Percentiles rank a stretch among this genome's conserved stretches.
These are phyloP conservation scores for Leptinotarsa defecta DNA, from an alignment of 1,140 invertebrate species.

Conservation along the genomic window DNA sequence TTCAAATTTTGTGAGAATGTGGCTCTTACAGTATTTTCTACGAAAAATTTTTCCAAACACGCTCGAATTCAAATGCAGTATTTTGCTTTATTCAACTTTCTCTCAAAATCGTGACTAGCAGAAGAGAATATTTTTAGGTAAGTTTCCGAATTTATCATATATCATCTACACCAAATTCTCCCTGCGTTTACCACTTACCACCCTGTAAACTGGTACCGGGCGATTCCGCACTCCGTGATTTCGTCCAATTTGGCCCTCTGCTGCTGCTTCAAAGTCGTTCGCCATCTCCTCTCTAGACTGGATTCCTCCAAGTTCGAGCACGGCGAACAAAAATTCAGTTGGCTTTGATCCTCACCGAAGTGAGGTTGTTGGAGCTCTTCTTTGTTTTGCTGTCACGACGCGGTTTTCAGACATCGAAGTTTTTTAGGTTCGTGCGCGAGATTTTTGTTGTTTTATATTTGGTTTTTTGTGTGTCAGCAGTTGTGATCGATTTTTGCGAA, in stretches of 20 bases:
- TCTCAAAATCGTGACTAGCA: no score
- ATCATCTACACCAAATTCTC: no score
- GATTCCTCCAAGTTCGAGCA: not conserved
- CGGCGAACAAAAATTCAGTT: not conserved
- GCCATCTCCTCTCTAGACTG: not conserved
- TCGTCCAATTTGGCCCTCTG: not conserved
- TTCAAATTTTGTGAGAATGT: no score
- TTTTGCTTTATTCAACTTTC: no score
- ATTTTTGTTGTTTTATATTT: not conserved
- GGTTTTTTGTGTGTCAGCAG: not conserved
- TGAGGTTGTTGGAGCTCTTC: not conserved
- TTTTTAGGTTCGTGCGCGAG: not conserved
- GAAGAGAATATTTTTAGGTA: no score
- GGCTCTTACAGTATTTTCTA: no score
- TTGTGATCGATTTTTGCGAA: no score
- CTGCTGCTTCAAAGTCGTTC: not conserved
- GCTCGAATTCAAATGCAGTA: no score
- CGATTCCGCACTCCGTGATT: not conserved
- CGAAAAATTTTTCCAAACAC: no score
- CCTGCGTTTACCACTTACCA: not conserved
- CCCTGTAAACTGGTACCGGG: not conserved
- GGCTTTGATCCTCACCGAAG: conserved; percentile 1
- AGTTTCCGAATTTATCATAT: no score
- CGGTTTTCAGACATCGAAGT: not conserved
- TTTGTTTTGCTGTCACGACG: not conserved